Percentiles rank a stretch among this genome's conserved stretches.
Conservation (phyloP, 2,113 vertebrate species). For the Pogona vitticeps region DNA sequence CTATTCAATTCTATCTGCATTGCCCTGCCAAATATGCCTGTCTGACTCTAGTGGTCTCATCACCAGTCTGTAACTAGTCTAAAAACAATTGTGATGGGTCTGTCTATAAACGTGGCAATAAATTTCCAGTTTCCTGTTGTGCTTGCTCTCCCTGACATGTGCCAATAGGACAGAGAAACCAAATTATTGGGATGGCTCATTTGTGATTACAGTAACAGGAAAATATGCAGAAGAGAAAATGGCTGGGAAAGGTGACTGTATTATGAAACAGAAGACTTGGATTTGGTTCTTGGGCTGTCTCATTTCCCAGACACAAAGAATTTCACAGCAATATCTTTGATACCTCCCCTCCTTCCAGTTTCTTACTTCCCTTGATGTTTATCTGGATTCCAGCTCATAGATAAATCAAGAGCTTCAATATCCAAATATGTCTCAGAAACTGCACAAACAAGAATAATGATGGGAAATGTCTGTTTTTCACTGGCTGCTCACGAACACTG, state of each 20-base stretch:
- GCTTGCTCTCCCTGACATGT: not conserved
- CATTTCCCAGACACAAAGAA: slow-evolving; percentile 62
- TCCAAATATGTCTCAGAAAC: slow-evolving; percentile 67
- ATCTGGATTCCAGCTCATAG: slow-evolving; percentile 60
- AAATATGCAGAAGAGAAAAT: not conserved
- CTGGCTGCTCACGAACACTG: slow-evolving; percentile 62
- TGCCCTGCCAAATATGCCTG: no score
- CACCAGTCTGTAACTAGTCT: no score
- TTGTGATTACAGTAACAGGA: not conserved
- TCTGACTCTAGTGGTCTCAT: no score
- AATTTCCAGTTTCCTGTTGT: not conserved
- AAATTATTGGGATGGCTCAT: not conserved
- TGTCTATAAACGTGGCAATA: not conserved
- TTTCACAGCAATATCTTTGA: slow-evolving; percentile 69
- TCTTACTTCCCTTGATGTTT: slow-evolving; percentile 60
- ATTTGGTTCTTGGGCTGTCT: slow-evolving; percentile 49
- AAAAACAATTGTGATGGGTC: not conserved
- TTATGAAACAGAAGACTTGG: slow-evolving; percentile 7
- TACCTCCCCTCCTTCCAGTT: slow-evolving; percentile 44
- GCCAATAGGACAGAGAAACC: not conserved
- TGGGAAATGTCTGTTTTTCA: slow-evolving; percentile 68
- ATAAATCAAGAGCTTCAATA: slow-evolving; percentile 72
- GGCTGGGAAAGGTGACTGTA: slow-evolving; percentile 17
- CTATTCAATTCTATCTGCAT: no score
- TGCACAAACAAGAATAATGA: slow-evolving; percentile 70